Evolutionary conservation across 2,113 vertebrate genomes (phyloP).

Genomic region (Guaruba guarouba): DNA sequence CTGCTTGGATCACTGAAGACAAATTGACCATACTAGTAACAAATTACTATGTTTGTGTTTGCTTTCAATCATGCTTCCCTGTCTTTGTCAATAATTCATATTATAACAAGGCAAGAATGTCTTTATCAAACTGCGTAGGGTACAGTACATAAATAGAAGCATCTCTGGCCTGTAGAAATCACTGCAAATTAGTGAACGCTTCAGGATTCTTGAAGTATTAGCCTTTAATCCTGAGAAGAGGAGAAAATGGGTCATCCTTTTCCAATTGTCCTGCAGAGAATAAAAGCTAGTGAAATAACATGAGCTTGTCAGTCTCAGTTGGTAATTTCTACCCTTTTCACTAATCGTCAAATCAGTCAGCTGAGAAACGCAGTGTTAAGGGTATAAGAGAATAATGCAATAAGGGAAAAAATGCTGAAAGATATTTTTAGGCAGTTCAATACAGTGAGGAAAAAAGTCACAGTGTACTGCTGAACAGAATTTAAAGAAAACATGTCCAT

Average conservation of each 20-base stretch:
- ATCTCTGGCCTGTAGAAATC: not conserved
- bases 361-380: not conserved
- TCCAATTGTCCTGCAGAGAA: not conserved
- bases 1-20: not conserved
- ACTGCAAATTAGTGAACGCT: not conserved
- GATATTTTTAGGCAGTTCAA: not conserved
- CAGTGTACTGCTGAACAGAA: not conserved
- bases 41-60: not conserved
- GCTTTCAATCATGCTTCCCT: not conserved
- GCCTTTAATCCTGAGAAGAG: not conserved
- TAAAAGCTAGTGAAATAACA: conserved; percentile 4
- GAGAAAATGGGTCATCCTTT: conserved; percentile 7
- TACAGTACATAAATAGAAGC: not conserved
- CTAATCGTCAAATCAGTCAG: not conserved
- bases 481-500: not conserved
- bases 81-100: not conserved
- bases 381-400: not conserved
- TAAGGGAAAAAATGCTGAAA: not conserved
- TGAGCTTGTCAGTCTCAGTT: not conserved
- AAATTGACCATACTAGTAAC: not conserved
- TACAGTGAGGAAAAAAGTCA: not conserved
- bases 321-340: conserved; percentile 13
- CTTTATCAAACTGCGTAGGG: not conserved
- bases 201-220: not conserved
- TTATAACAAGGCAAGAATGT: not conserved